These are phyloP conservation scores for Unio pictorum DNA, from an alignment of 2,888 invertebrate species.

Conservation along the genomic window DNA sequence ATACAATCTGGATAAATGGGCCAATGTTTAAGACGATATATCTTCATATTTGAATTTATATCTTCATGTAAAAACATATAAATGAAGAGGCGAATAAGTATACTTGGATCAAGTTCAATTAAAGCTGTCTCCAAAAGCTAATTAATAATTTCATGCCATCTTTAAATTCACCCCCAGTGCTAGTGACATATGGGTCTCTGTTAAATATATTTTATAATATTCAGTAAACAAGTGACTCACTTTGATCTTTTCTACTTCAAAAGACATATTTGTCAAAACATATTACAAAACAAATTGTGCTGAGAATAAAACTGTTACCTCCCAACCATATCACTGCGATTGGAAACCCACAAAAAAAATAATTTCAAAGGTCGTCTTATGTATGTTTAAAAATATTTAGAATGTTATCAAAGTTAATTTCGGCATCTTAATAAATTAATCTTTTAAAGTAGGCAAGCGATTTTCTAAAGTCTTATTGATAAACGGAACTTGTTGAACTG, in stretches of 20 bases:
- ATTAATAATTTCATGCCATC: neutral
- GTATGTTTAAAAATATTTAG: too few relatives aligned
- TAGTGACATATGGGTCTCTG: neutral
- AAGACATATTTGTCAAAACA: too few relatives aligned
- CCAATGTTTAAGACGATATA: neutral
- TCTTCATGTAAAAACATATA: conserved; percentile 1
- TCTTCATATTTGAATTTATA: neutral
- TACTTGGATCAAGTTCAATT: neutral
- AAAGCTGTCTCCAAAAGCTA: neutral
- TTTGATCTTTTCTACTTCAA: neutral
- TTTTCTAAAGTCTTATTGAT: too few relatives aligned
- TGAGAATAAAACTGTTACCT: too few relatives aligned
- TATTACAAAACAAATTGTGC: too few relatives aligned
- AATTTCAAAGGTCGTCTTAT: too few relatives aligned
- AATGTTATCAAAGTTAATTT: too few relatives aligned
- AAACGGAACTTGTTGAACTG: too few relatives aligned
- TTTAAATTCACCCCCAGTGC: neutral
- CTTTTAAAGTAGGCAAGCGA: too few relatives aligned
- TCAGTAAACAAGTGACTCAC: neutral
- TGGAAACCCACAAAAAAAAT: too few relatives aligned
- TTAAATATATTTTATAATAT: conserved; percentile 1
- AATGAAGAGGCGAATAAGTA: neutral
- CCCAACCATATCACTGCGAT: too few relatives aligned
- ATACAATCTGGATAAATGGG: neutral
- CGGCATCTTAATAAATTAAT: too few relatives aligned